phyloP scores from a whole-genome alignment of 2,113 vertebrate genomes.

The Elaphurus davidianus region DNA sequence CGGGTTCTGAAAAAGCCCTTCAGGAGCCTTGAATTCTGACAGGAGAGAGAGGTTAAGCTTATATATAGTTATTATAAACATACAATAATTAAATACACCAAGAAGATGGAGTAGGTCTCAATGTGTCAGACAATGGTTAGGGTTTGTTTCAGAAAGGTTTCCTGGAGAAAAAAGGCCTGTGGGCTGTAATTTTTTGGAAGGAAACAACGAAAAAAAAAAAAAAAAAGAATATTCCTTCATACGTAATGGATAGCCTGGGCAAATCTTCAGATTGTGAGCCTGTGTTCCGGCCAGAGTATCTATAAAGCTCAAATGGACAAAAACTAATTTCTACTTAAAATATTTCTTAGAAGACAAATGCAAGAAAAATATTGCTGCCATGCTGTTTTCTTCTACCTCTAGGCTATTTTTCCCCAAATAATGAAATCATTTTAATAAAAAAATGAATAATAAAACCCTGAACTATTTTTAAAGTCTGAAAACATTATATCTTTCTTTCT shows the following conservation, averaged over 20 bases:
- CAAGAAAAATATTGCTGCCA: background rate
- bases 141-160: background rate
- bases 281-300: background rate
- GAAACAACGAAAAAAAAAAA: background rate
- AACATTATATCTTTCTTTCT: conserved; percentile 46
- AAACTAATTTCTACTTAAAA: background rate
- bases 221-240: background rate
- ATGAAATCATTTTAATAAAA: conserved; percentile 52
- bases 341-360: background rate
- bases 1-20: background rate
- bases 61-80: background rate
- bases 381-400: background rate
- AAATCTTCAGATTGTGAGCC: background rate
- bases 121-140: background rate
- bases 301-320: background rate
- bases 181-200: background rate
- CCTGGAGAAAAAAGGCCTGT: background rate
- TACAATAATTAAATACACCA: background rate
- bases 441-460: conserved; percentile 48
- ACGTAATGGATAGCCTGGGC: background rate
- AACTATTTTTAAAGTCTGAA: conserved; percentile 67
- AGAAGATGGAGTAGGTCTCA: background rate
- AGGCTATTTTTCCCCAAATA: conserved; percentile 42
- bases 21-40: background rate
- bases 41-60: background rate